Evolutionary conservation across 2,797 vertebrate species (phyloP).

Genomic region (Pantherophis vulpinus): DNA sequence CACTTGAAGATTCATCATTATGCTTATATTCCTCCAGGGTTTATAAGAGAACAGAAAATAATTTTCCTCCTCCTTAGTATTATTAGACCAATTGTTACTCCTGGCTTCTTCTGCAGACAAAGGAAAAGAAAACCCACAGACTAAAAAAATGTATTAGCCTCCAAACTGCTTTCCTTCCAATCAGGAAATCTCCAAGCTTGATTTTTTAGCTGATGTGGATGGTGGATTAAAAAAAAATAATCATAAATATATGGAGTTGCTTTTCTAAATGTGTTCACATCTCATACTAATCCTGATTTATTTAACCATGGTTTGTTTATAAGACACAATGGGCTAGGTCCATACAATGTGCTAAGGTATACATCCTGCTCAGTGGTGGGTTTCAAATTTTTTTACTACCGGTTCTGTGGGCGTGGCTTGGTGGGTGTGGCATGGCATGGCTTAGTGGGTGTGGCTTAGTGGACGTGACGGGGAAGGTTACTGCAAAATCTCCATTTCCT

Average conservation of each 20-base stretch:
- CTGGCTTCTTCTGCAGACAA: not conserved
- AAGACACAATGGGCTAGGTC: not conserved
- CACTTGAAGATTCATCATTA: constrained; percentile 16
- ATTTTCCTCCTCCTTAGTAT: not conserved
- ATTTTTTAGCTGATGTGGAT: not conserved
- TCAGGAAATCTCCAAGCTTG: too few species aligned
- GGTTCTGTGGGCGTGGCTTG: too few species aligned
- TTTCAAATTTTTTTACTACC: too few species aligned
- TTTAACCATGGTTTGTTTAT: not conserved
- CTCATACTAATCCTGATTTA: not conserved
- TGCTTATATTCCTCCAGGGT: not conserved
- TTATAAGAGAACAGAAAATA: not conserved
- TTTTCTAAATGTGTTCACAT: not conserved
- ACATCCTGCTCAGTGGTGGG: not conserved
- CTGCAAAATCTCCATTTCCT: too few species aligned
- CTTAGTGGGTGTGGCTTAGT: too few species aligned
- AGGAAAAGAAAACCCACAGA: not conserved
- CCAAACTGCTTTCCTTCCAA: not conserved
- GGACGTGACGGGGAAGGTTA: too few species aligned
- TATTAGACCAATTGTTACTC: not conserved
- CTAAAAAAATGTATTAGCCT: not conserved
- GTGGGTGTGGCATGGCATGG: too few species aligned
- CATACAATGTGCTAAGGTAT: not conserved
- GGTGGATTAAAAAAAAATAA: not conserved
- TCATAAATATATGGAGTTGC: not conserved